Evolutionary conservation across 53 echinoderm and acorn worm species (phyloP).

Genomic region (Zoroaster sp.): DNA sequence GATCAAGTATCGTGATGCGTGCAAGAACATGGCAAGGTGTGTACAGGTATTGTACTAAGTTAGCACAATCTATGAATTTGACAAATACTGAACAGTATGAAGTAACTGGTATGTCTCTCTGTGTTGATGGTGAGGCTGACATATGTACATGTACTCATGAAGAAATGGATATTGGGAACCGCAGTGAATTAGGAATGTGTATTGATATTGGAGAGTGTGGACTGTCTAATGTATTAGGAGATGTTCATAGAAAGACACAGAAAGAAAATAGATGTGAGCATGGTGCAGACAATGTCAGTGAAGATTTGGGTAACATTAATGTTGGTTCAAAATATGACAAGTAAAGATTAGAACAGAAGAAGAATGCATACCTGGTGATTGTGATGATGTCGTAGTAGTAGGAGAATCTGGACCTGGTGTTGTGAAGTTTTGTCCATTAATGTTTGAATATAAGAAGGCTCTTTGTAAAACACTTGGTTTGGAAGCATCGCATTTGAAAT

Average conservation of each 20-base stretch:
- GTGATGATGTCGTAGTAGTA: neutral
- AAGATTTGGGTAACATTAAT: neutral
- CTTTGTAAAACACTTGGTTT: neutral
- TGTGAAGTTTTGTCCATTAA: neutral
- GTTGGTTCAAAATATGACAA: neutral
- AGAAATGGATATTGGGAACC: neutral
- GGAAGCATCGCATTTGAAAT: neutral
- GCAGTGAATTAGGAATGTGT: neutral
- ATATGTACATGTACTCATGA: neutral
- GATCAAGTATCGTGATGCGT: no score
- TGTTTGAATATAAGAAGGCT: neutral
- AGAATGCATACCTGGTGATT: neutral
- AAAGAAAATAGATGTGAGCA: neutral
- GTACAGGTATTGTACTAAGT: no score
- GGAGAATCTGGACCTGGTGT: neutral
- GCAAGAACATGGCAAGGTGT: no score
- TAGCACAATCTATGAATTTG: no score
- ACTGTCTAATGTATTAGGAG: neutral
- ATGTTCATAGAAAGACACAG: neutral
- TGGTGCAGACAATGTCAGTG: neutral
- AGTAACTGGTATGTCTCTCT: no score
- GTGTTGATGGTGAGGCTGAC: neutral
- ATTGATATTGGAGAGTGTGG: neutral
- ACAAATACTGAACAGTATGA: no score
- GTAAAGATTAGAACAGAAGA: neutral